Evolutionary conservation across 2,888 invertebrate genomes (phyloP), one percentile per base, ranked within the genome.

Genomic region (Eulithis prunata): DNA sequence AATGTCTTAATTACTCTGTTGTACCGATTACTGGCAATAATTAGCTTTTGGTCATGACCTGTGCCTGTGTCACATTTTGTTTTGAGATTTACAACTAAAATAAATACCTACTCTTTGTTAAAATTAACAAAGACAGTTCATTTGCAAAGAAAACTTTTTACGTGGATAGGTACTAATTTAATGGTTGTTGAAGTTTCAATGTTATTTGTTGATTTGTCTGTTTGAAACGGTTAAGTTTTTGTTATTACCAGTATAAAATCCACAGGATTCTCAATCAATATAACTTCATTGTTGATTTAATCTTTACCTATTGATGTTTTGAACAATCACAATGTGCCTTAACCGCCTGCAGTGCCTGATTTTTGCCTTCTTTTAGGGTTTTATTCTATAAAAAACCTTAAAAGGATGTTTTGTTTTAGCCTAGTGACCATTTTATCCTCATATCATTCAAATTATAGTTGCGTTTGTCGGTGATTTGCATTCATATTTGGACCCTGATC

Each of bases 261-360:
- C 21, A 21, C 49, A 49, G 10, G 21, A 49, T 21, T 49, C 11
- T 49, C 49, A 21, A 7, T 6, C 14, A 6, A 14, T 8, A 45
- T 41, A 32, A 45, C 47, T 8, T 47, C 11, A 21, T 11, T 21
- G 8, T 21, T 49, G 14, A 11, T 41, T 49, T 21, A 14, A 47
- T 3, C 21, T 21, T 49, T 49, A 14, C 14, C 8, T 14, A 47
- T 14, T n/a, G 3, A 63, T 64, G 53, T 66, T 58, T 54, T 69
- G 75, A 82, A 82, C 76, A 78, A 81, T 84, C 85, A 85, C 87
- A 71, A 81, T 73, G 92, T 92, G 91, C 92, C 92, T 91, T 91
- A 88, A 76, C 68, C 66, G 69, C 80, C 78, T 73, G 57, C 81
- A 82, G 87, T 89, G 89, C 89, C 89, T 87, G 78, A 79, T 69